These are phyloP conservation scores for Pseudomyrmex concolor DNA, from an alignment of 1,140 invertebrate genomes.

Conservation along the genomic window DNA sequence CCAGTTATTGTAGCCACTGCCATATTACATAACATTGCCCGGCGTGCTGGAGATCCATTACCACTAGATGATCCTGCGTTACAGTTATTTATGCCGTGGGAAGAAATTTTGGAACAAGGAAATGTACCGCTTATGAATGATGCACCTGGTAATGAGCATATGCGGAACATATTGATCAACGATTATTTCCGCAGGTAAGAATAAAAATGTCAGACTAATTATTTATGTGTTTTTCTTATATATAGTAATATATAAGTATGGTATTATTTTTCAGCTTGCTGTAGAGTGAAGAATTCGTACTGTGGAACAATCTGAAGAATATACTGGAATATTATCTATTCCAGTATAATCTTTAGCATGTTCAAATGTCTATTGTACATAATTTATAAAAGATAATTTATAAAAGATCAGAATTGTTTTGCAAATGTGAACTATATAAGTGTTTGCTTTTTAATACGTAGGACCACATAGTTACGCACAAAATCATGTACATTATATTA, in stretches of 20 bases:
- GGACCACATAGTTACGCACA: no score
- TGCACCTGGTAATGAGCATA: not conserved
- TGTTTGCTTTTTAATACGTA: no score
- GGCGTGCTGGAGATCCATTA: not conserved
- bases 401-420: no score
- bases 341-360: no score
- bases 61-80: not conserved
- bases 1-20: conserved; percentile 3
- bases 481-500: no score
- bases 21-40: conserved; percentile 23
- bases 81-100: not conserved
- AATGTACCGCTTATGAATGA: not conserved
- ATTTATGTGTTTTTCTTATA: not conserved
- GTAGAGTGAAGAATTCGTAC: not conserved
- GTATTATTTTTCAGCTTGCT: not conserved
- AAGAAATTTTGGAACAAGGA: not conserved
- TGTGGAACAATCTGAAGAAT: no score
- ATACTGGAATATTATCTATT: no score
- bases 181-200: conserved; percentile 15
- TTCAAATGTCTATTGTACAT: no score
- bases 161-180: not conserved
- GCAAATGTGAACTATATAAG: no score
- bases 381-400: no score
- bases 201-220: not conserved
- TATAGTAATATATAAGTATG: not conserved